These are phyloP conservation scores for Cheilosia variabilis DNA, from an alignment of 2,888 invertebrate species.

Conservation along the genomic window DNA sequence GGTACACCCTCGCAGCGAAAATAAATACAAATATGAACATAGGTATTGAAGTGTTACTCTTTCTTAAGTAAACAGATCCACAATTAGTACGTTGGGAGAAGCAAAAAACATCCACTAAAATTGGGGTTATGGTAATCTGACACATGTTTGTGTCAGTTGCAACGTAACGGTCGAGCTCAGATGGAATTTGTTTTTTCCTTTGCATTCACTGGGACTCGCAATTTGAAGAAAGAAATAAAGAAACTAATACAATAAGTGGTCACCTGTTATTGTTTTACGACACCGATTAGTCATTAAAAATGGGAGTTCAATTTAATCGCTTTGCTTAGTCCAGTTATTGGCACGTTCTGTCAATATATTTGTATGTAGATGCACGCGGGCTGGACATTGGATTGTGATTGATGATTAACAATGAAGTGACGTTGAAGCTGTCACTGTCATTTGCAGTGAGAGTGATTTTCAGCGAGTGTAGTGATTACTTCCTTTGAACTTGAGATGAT, in stretches of 20 bases:
- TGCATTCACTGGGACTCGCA: background rate
- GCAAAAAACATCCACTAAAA: slow-evolving; percentile 3
- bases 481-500: slow-evolving; percentile 23
- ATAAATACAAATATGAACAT: background rate
- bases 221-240: slow-evolving; percentile 1
- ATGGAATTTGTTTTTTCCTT: background rate
- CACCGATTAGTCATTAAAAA: slow-evolving; percentile 46
- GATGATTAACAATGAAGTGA: slow-evolving; percentile 14
- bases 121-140: slow-evolving; percentile 37
- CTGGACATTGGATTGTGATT: slow-evolving; percentile 33
- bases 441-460: slow-evolving; percentile 5
- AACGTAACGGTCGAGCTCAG: slow-evolving; percentile 36
- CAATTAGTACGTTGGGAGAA: no score
- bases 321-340: slow-evolving; percentile 2
- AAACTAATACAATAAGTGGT: background rate
- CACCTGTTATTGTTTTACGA: slow-evolving; percentile 40
- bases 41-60: no score
- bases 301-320: slow-evolving; percentile 11
- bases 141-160: slow-evolving; percentile 10
- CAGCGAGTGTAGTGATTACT: background rate
- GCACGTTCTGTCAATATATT: slow-evolving; percentile 50
- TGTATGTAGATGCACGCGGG: background rate
- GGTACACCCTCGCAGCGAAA: slow-evolving; percentile 18
- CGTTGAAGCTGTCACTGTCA: slow-evolving; percentile 11
- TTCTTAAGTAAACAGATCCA: no score